Base-by-base conservation (phyloP, 92 coral and sea anemone species). In the Epizoanthus ramosus region DNA sequence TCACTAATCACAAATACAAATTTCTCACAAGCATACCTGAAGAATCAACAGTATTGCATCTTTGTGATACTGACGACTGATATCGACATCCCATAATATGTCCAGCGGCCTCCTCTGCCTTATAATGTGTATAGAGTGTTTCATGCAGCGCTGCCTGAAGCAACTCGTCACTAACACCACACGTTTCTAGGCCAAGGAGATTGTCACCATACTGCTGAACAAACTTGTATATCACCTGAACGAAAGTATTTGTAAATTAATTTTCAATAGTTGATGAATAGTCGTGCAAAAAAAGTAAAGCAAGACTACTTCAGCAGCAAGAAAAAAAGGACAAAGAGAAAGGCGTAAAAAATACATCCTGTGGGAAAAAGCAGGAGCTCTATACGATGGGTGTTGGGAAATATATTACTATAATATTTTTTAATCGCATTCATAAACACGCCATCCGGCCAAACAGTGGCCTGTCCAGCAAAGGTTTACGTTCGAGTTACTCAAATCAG, bases 51-150 rank as follows among this genome's bases (percentile, higher is more conserved):
- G 88, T 87, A 60, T 91, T 94, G 45, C 98, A 91, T 41, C 89
- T 88, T 47, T 84, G 90, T 7, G 71, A 39, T 0, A 60, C 71
- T 8, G 81, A 76, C 6, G 89, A 84, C 57, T 88, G 87, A 79
- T 84, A 85, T 52, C 94, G 92, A 68, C 98, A 95, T 8, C 94
- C 91, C 37, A 74, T 80, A 59, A 91, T 79, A 45, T 47, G 89
- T 8, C 91, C 88, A 23, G 87, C 86, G 57, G 79, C 86, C 79
- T 85, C 86, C 91, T 80, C 82, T 33, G 71, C 69, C 74, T 66
- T 74, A 39, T 83, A 87, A 74, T 79, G 89, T 72, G 89, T 79
- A 24, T 58, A 74, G 3, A 89, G 61, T 2, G 61, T 60, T 9
- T 80, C 88, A 56, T 89, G 93, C 58, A 93, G 14, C 12, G 87